Conservation (phyloP, 2,797 vertebrate genomes). For the Microctenopoma stevenorrisi region DNA sequence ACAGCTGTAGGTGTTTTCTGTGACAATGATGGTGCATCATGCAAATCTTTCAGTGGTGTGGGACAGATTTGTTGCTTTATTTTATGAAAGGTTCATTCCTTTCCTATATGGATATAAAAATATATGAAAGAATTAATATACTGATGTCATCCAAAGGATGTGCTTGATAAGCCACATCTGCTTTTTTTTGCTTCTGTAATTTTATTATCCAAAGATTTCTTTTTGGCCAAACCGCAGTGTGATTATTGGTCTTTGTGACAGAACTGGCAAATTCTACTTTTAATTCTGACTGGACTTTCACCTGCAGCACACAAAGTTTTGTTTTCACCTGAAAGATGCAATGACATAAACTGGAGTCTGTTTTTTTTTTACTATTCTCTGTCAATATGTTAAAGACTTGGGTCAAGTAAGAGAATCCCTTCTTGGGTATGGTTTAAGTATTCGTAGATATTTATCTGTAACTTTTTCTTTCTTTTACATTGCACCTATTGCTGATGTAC, state of each 20-base stretch:
- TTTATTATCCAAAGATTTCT: conserved; percentile 67
- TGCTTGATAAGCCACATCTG: conserved; percentile 37
- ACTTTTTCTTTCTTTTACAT: conserved; percentile 20
- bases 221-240: conserved; percentile 43
- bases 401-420: neutral
- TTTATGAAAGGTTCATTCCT: conserved; percentile 25
- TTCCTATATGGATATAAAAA: conserved; percentile 30
- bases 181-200: conserved; percentile 17
- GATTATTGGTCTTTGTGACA: neutral
- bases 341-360: neutral
- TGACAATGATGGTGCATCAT: conserved; percentile 17
- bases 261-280: neutral
- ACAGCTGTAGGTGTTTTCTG: conserved; percentile 15
- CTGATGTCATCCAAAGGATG: conserved; percentile 33
- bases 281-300: conserved; percentile 17
- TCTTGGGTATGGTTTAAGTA: conserved; percentile 28
- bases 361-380: conserved; percentile 21
- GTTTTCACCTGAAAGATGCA: conserved; percentile 47
- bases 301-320: conserved; percentile 21
- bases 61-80: conserved; percentile 33
- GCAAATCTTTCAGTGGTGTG: conserved; percentile 27
- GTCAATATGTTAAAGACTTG: conserved; percentile 5
- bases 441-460: conserved; percentile 60
- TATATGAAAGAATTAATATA: conserved; percentile 5
- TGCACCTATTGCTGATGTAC: conserved; percentile 49